Percentiles rank a stretch among this genome's conserved stretches.
These are phyloP conservation scores for Melanerpes formicivorus DNA, from an alignment of 2,113 vertebrate species.

Conservation along the genomic window DNA sequence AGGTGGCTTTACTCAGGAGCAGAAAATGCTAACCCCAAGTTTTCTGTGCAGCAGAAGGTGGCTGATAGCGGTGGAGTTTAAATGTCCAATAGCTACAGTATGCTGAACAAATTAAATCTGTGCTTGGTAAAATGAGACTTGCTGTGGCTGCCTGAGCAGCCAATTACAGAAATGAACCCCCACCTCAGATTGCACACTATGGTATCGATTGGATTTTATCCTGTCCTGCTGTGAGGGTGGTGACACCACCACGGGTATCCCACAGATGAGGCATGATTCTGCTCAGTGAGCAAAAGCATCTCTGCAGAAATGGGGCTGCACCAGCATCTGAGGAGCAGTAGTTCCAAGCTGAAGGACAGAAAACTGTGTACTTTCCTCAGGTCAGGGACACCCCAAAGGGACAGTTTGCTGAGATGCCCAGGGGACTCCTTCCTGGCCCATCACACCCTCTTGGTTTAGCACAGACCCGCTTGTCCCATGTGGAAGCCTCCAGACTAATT, in stretches of 20 bases:
- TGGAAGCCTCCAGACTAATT: not conserved
- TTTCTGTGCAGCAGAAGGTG: not conserved
- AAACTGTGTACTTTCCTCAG: not conserved
- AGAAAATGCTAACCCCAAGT: not conserved
- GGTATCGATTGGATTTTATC: not conserved
- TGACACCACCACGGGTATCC: not conserved
- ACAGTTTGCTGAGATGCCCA: not conserved
- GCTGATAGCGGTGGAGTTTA: not conserved
- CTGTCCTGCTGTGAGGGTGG: not conserved
- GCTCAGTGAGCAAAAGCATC: not conserved
- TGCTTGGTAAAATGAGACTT: not conserved
- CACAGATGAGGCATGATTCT: not conserved
- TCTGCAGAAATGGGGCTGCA: rapidly evolving
- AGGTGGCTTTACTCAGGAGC: not conserved
- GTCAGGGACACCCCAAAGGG: not conserved
- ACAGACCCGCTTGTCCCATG: not conserved
- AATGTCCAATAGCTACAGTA: not conserved
- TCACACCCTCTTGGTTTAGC: not conserved
- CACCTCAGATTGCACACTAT: not conserved
- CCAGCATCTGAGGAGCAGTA: rapidly evolving
- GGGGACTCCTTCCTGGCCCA: not conserved
- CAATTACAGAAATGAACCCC: not conserved
- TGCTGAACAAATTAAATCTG: not conserved
- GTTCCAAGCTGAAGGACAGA: not conserved
- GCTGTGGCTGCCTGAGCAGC: not conserved